A percentile compares a stretch with the other conserved stretches of the same genome.
These are phyloP conservation scores for Paracanthobrama guichenoti DNA, from an alignment of 2,113 vertebrate genomes.

Conservation along the genomic window DNA sequence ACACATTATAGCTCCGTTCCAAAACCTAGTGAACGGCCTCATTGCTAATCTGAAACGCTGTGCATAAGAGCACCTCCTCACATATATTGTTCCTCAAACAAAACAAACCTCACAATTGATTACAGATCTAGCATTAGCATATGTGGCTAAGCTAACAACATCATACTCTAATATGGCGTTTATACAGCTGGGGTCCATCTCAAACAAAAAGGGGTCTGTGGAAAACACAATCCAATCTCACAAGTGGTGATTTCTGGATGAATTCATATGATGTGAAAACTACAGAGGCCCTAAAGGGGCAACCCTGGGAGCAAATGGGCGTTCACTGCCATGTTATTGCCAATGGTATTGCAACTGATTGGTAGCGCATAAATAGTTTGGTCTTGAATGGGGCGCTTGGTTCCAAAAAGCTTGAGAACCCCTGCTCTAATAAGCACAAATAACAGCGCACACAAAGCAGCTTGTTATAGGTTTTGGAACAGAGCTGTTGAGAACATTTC, in stretches of 20 bases:
- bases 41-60: not conserved
- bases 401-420: not conserved
- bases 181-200: too few species aligned
- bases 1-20: constrained; percentile 2
- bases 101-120: not conserved
- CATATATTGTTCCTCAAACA: not conserved
- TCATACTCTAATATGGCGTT: too few species aligned
- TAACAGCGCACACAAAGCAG: not conserved
- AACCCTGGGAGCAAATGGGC: not conserved
- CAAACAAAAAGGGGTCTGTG: too few species aligned
- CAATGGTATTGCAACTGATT: not conserved
- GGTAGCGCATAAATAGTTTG: not conserved
- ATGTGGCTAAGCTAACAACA: too few species aligned
- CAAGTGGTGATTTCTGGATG: too few species aligned
- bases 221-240: too few species aligned
- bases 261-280: too few species aligned
- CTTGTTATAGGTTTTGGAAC: not conserved
- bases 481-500: not conserved
- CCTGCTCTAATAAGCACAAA: not conserved
- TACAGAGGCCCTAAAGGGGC: too few species aligned
- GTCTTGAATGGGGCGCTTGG: not conserved
- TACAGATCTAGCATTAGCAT: too few species aligned
- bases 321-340: not conserved
- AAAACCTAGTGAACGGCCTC: not conserved
- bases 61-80: not conserved